phyloP scores from a whole-genome alignment of 2,113 vertebrate genomes.

The Cheirogaleus medius region DNA sequence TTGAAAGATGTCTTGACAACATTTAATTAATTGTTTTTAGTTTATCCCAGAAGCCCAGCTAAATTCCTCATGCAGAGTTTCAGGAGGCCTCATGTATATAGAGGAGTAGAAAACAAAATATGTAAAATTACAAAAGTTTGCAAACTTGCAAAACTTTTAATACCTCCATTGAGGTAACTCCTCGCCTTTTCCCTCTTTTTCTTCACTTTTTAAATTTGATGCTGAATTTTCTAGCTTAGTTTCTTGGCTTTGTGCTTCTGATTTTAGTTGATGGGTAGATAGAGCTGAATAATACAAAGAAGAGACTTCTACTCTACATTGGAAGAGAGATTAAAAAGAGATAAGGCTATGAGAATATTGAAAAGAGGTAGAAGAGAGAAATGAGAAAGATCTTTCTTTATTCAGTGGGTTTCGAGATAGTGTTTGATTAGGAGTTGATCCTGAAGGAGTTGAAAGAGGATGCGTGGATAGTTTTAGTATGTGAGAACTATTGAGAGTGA shows the following conservation, averaged over 20 bases:
- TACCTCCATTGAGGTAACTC: neutral
- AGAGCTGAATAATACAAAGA: neutral
- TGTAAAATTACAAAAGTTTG: neutral
- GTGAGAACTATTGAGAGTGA: neutral
- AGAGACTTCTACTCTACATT: neutral
- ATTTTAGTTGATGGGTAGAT: neutral
- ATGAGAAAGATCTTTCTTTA: neutral
- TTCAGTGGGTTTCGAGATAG: neutral
- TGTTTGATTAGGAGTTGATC: neutral
- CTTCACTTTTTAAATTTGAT: neutral
- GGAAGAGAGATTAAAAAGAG: neutral
- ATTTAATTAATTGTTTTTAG: neutral
- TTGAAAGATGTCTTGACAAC: neutral
- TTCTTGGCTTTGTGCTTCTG: neutral
- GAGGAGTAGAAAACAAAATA: neutral
- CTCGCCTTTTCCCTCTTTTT: accelerated
- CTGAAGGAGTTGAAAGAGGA: neutral
- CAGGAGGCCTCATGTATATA: accelerated
- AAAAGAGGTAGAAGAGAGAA: neutral
- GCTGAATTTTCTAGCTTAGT: neutral
- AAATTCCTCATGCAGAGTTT: neutral
- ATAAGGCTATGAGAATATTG: no score
- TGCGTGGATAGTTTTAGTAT: neutral
- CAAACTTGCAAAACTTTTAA: neutral
- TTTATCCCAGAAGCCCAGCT: neutral